Conservation (phyloP, 2,113 vertebrate species). For the Pao palembangensis region DNA sequence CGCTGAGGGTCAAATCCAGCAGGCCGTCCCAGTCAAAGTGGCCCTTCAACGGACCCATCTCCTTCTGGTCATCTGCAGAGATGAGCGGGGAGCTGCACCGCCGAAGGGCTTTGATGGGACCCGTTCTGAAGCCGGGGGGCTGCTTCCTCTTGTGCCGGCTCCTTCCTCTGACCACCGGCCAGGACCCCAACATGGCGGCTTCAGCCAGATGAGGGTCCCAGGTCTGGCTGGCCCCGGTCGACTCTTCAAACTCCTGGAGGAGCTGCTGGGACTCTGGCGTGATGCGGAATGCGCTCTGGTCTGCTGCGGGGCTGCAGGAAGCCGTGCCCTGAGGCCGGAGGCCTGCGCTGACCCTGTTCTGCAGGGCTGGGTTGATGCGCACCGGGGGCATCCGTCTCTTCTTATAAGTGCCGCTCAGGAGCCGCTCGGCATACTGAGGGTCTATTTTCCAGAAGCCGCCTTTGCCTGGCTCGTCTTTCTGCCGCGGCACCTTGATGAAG, state of each 20-base stretch:
- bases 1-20: conserved; percentile 80
- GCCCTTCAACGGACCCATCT: conserved; percentile 86
- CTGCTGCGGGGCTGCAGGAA: conserved; percentile 4
- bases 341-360: conserved; percentile 58
- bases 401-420: conserved; percentile 86
- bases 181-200: conserved; percentile 67
- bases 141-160: conserved; percentile 77
- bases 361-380: conserved; percentile 84
- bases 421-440: conserved; percentile 86
- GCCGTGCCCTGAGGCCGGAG: conserved; percentile 6
- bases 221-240: conserved; percentile 69
- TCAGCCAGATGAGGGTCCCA: conserved; percentile 67
- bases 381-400: conserved; percentile 83
- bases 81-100: conserved; percentile 79
- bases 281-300: conserved; percentile 48
- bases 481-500: conserved; percentile 95
- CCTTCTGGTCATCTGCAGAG: conserved; percentile 79
- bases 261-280: conserved; percentile 81
- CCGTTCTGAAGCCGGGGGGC: conserved; percentile 59
- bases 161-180: conserved; percentile 56
- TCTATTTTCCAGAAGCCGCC: conserved; percentile 97
- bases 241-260: conserved; percentile 85
- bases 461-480: conserved; percentile 94
- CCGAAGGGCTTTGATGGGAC: conserved; percentile 66
- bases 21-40: conserved; percentile 95